Evolutionary conservation across 2,888 invertebrate genomes (phyloP).

Genomic region (Camptogramma bilineatum): DNA sequence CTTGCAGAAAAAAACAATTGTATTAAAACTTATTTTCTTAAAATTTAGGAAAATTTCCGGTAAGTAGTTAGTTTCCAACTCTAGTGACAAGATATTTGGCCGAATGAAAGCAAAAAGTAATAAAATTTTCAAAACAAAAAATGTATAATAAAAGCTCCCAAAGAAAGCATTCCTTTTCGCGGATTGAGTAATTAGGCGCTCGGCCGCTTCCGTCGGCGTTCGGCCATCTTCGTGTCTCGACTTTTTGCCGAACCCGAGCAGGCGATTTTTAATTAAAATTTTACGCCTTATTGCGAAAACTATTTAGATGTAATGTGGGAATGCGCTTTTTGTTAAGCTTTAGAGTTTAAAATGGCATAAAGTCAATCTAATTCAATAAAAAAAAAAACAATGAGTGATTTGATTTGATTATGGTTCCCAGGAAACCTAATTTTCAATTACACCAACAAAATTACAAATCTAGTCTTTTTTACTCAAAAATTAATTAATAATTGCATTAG

Average conservation of each 20-base stretch:
- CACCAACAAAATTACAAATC: background rate
- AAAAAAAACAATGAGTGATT: slow-evolving; percentile 4
- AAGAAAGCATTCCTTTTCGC: slow-evolving; percentile 61
- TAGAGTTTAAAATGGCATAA: background rate
- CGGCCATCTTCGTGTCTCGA: slow-evolving; percentile 63
- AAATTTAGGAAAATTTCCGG: too few relatives aligned
- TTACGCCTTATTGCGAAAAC: slow-evolving; percentile 77
- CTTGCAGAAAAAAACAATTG: too few relatives aligned
- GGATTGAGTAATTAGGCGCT: slow-evolving; percentile 74
- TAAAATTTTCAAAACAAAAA: slow-evolving; percentile 15
- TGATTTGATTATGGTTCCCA: background rate
- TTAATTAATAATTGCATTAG: background rate
- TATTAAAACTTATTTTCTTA: too few relatives aligned
- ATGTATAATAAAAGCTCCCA: slow-evolving; percentile 46
- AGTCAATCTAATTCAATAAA: background rate
- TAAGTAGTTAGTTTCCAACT: too few relatives aligned
- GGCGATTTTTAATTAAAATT: slow-evolving; percentile 79
- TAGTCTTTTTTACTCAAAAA: background rate
- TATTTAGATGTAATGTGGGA: slow-evolving; percentile 51
- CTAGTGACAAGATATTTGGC: background rate
- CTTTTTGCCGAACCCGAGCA: slow-evolving; percentile 65
- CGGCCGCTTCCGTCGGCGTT: slow-evolving; percentile 59
- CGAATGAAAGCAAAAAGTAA: slow-evolving; percentile 5
- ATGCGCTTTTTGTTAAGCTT: slow-evolving; percentile 12
- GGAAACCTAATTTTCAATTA: background rate